phyloP scores from a whole-genome alignment of 2,888 invertebrate genomes.

The Stramonita haemastoma region DNA sequence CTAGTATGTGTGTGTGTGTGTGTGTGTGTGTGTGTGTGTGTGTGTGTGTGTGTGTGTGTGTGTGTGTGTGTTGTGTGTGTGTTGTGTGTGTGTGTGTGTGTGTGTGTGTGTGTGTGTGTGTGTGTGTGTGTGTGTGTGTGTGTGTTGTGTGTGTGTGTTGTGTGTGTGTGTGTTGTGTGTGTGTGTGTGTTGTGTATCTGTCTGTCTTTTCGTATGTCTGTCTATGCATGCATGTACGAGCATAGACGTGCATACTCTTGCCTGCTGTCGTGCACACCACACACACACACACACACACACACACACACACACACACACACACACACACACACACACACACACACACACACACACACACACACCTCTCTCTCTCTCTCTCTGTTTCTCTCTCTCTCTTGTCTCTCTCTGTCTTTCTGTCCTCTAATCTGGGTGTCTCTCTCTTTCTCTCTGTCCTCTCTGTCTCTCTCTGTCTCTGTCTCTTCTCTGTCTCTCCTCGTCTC shows the following conservation, averaged over 20 bases:
- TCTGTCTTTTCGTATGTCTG: too few relatives aligned
- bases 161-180: not conserved
- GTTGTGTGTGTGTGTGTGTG: constrained; percentile 14
- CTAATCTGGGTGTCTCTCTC: not conserved
- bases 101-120: not conserved
- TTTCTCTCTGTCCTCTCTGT: too few relatives aligned
- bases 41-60: constrained; percentile 8
- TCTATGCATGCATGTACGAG: too few relatives aligned
- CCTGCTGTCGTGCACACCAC: not conserved
- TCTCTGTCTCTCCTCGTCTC: too few relatives aligned
- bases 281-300: too few relatives aligned
- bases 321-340: too few relatives aligned
- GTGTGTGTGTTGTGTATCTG: too few relatives aligned
- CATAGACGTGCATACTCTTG: not conserved
- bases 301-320: too few relatives aligned
- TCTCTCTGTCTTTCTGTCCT: not conserved
- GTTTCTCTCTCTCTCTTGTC: too few relatives aligned
- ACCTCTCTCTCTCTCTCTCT: too few relatives aligned
- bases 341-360: too few relatives aligned
- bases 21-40: not conserved
- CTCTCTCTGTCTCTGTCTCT: too few relatives aligned
- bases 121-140: not conserved
- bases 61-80: constrained; percentile 23
- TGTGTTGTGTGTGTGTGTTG: not conserved
- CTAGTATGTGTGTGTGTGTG: not conserved